Conservation (phyloP, 2,113 vertebrate genomes). For the Chaenocephalus aceratus region DNA sequence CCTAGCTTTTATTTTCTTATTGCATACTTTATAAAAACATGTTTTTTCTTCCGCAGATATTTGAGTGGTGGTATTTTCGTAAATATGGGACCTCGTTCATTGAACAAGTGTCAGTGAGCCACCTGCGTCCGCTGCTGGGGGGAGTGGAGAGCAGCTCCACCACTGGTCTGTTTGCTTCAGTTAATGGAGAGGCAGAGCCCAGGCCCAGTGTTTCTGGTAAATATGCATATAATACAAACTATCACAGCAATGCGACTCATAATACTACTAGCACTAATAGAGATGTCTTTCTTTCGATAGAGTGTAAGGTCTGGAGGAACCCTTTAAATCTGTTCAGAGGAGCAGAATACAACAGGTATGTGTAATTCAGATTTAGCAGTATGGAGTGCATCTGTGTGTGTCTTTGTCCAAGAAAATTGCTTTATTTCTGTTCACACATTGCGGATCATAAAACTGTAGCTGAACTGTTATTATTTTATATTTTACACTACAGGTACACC, state of each 20-base stretch:
- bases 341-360: conserved; percentile 97
- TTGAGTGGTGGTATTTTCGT: conserved; percentile 99
- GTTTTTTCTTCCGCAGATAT: conserved; percentile 85
- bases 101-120: conserved; percentile 97
- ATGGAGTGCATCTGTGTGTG: background rate
- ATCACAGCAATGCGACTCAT: background rate
- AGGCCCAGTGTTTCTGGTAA: conserved; percentile 94
- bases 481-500: conserved; percentile 87
- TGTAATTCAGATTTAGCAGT: background rate
- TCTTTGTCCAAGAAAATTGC: no score
- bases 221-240: rapidly evolving
- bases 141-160: conserved; percentile 89
- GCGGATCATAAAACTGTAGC: background rate
- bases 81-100: conserved; percentile 98
- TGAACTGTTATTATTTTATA: background rate
- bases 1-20: background rate
- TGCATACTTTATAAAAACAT: background rate
- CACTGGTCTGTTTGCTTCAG: conserved; percentile 87
- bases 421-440: no score
- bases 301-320: conserved; percentile 99
- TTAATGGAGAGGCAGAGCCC: conserved; percentile 87
- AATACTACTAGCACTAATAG: background rate
- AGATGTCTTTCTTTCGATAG: conserved; percentile 76
- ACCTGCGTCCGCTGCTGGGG: conserved; percentile 93
- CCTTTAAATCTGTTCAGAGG: conserved; percentile 98